Conservation (phyloP, 2,797 vertebrate species). For the Ptychobarbus kaznakovi region DNA sequence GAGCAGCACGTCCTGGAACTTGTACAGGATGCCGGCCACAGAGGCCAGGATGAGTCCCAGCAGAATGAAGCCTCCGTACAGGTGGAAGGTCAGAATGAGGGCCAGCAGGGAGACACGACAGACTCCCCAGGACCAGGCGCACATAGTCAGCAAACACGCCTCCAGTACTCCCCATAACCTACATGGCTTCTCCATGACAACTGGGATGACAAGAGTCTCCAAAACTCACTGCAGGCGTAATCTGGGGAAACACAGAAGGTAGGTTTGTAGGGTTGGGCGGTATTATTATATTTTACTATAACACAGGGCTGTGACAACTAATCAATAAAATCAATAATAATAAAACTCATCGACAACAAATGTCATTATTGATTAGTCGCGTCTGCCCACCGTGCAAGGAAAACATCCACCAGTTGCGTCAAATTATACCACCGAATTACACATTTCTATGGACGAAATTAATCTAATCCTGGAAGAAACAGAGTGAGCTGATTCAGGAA, state of each 20-base stretch:
- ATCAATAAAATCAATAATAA: no score
- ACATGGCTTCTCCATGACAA: slow-evolving; percentile 95
- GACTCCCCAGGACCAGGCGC: slow-evolving; percentile 94
- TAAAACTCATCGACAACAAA: no score
- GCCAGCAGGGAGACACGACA: slow-evolving; percentile 95
- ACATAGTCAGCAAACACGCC: slow-evolving; percentile 87
- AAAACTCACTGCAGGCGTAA: slow-evolving; percentile 43
- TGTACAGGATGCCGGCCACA: slow-evolving; percentile 94
- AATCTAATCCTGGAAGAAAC: no score
- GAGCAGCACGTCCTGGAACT: slow-evolving; percentile 96
- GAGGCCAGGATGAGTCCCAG: slow-evolving; percentile 92
- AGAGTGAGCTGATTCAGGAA: no score
- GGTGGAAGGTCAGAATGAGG: slow-evolving; percentile 96
- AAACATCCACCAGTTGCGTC: no score
- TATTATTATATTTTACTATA: not conserved
- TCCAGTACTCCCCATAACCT: slow-evolving; percentile 90
- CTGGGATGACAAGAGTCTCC: slow-evolving; percentile 35
- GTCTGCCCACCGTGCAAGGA: no score
- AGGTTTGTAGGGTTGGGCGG: not conserved
- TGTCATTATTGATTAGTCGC: no score
- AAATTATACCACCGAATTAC: no score
- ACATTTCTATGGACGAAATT: no score
- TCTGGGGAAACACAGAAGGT: slow-evolving; percentile 40
- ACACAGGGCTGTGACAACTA: no score
- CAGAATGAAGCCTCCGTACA: slow-evolving; percentile 91